A percentile compares a stretch with the other conserved stretches of the same genome.
Conservation (phyloP, 37 sponge, comb jelly and placozoan species). For the Spongilla lacustris region DNA sequence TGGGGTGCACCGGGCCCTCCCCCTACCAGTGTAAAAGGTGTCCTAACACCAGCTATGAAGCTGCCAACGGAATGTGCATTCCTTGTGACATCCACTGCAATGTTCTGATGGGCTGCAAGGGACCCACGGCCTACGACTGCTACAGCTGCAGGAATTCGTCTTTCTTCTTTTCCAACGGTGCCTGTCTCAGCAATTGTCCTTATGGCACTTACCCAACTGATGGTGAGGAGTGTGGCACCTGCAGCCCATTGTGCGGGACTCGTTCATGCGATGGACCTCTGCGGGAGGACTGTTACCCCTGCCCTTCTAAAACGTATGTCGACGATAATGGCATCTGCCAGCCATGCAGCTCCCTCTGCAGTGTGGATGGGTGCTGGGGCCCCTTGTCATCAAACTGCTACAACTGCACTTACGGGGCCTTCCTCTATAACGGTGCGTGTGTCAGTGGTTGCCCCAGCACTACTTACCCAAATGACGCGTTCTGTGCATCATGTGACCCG, state of each 20-base stretch:
- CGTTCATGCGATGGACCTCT: slow-evolving; percentile 55
- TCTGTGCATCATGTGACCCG: no score
- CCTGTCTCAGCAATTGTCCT: slow-evolving; percentile 55
- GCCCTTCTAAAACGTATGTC: slow-evolving; percentile 25
- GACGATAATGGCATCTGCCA: slow-evolving; percentile 41
- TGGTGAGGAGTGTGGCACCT: slow-evolving; percentile 37
- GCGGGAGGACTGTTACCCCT: slow-evolving; percentile 50
- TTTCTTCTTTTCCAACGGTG: neutral
- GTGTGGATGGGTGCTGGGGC: slow-evolving; percentile 57
- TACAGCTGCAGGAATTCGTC: slow-evolving; percentile 30
- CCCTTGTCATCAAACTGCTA: slow-evolving; percentile 59
- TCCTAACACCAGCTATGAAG: slow-evolving; percentile 7
- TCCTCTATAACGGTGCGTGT: slow-evolving; percentile 34
- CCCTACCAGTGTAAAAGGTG: slow-evolving; percentile 53
- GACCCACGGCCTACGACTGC: slow-evolving; percentile 60
- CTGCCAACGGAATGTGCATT: slow-evolving; percentile 27
- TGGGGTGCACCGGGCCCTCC: slow-evolving; percentile 62
- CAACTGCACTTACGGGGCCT: slow-evolving; percentile 15
- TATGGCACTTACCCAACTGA: slow-evolving; percentile 8
- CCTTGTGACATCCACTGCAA: slow-evolving; percentile 62
- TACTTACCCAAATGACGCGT: neutral
- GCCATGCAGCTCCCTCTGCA: slow-evolving; percentile 55
- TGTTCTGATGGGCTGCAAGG: slow-evolving; percentile 38
- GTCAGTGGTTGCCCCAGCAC: neutral
- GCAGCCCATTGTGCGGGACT: slow-evolving; percentile 24